phyloP scores from a whole-genome alignment of 2,888 invertebrate species.

The Ethmia dodecea region DNA sequence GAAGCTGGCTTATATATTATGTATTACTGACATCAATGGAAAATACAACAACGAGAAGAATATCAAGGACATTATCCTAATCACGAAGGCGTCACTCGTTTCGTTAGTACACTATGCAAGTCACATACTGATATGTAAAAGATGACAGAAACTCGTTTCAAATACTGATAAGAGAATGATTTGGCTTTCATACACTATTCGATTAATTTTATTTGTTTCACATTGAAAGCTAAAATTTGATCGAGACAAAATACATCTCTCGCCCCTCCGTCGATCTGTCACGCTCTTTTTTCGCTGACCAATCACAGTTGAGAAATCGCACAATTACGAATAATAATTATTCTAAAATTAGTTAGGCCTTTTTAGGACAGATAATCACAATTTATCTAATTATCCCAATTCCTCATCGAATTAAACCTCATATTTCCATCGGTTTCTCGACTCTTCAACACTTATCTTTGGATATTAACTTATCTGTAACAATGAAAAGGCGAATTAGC shows the following conservation, averaged over 20 bases:
- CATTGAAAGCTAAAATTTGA: constrained; percentile 41
- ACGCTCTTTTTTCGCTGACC: constrained; percentile 40
- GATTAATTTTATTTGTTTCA: constrained; percentile 35
- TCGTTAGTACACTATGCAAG: constrained; percentile 62
- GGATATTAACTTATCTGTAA: constrained; percentile 49
- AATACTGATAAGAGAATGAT: constrained; percentile 63
- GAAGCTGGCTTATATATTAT: constrained; percentile 42
- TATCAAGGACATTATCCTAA: constrained; percentile 43
- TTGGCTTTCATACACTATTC: constrained; percentile 39
- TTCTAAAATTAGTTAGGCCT: constrained; percentile 75
- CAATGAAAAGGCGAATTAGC: neutral
- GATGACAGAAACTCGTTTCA: constrained; percentile 60
- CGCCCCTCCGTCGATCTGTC: constrained; percentile 26
- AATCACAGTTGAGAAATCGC: constrained; percentile 63
- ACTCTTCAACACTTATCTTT: constrained; percentile 50
- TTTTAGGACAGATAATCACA: constrained; percentile 76
- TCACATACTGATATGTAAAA: constrained; percentile 75
- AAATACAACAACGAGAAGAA: constrained; percentile 56
- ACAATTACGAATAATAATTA: constrained; percentile 60
- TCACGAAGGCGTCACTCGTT: constrained; percentile 52
- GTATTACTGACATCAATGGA: constrained; percentile 49
- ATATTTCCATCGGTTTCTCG: constrained; percentile 29
- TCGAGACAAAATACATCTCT: constrained; percentile 29
- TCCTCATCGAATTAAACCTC: constrained; percentile 38
- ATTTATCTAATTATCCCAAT: constrained; percentile 64